Percentiles rank a stretch among this genome's conserved stretches.
These are phyloP conservation scores for Otolemur crassicaudatus DNA, from an alignment of 2,797 vertebrate species.

Conservation along the genomic window DNA sequence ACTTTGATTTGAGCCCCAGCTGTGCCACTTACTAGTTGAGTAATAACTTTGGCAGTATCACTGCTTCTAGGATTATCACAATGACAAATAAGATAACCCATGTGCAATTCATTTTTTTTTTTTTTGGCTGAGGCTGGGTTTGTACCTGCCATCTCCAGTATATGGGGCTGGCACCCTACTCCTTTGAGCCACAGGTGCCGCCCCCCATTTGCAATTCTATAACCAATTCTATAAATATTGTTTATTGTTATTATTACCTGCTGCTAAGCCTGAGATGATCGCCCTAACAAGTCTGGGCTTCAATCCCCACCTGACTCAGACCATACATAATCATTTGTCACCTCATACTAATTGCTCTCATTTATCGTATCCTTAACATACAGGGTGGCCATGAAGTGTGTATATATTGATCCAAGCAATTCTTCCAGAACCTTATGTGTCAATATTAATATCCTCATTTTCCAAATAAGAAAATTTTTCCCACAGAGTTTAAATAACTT, in stretches of 20 bases:
- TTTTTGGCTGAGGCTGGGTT: too few relatives aligned
- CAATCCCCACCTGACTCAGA: neutral
- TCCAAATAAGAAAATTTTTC: conserved; percentile 44
- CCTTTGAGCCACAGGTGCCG: too few relatives aligned
- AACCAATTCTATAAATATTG: neutral
- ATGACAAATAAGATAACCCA: neutral
- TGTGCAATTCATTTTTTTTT: neutral
- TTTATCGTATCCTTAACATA: neutral
- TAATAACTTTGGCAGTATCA: neutral
- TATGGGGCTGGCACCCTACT: too few relatives aligned
- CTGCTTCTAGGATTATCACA: neutral
- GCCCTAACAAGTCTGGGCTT: neutral
- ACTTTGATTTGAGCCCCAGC: neutral
- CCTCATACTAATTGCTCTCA: neutral
- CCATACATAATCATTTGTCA: neutral
- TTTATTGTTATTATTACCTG: neutral
- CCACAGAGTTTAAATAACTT: neutral
- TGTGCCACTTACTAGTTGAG: neutral
- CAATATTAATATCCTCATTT: neutral
- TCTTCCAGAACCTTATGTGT: neutral
- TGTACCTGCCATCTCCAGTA: too few relatives aligned
- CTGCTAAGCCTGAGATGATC: neutral
- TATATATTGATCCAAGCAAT: neutral
- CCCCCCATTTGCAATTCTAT: neutral
- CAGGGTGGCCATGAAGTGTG: too few relatives aligned